Conservation (phyloP, 2,797 vertebrate genomes). For the Syngnathus rostellatus region DNA sequence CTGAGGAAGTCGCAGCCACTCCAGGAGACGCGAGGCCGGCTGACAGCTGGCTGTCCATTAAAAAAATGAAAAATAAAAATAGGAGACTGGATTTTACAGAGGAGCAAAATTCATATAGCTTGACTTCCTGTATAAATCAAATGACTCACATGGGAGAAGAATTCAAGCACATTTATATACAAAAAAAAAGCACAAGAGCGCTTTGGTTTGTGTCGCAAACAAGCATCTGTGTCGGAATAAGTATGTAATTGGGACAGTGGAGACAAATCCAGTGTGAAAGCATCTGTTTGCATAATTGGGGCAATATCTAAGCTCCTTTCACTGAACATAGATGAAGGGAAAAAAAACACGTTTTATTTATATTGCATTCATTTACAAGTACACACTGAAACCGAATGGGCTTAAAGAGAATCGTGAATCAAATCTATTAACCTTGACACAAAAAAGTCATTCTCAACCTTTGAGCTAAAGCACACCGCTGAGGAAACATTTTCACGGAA, state of each 20-base stretch:
- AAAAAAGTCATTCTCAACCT: not conserved
- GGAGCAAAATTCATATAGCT: slow-evolving; percentile 34
- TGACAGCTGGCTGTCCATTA: slow-evolving; percentile 67
- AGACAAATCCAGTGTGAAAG: slow-evolving; percentile 42
- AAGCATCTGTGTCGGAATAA: slow-evolving; percentile 26
- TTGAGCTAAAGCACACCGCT: not conserved
- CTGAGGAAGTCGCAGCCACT: slow-evolving; percentile 43
- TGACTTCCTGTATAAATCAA: slow-evolving; percentile 24
- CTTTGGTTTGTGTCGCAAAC: slow-evolving; percentile 37
- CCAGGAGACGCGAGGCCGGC: slow-evolving; percentile 42
- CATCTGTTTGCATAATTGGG: slow-evolving; percentile 50
- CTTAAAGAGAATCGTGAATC: slow-evolving; percentile 13
- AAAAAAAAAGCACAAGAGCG: slow-evolving; percentile 38
- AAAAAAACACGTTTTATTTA: slow-evolving; percentile 18
- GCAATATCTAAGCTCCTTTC: slow-evolving; percentile 44
- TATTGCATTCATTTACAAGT: slow-evolving; percentile 31
- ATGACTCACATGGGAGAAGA: slow-evolving; percentile 16
- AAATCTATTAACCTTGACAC: not conserved
- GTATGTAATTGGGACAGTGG: slow-evolving; percentile 46
- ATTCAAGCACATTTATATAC: slow-evolving; percentile 34
- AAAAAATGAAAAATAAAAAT: slow-evolving; percentile 37
- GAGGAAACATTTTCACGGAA: no score
- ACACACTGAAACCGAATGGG: slow-evolving; percentile 21
- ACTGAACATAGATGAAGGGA: slow-evolving; percentile 28
- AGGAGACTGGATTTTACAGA: slow-evolving; percentile 49